Conservation (phyloP, 2,888 invertebrate species). For the Bembecia ichneumoniformis region DNA sequence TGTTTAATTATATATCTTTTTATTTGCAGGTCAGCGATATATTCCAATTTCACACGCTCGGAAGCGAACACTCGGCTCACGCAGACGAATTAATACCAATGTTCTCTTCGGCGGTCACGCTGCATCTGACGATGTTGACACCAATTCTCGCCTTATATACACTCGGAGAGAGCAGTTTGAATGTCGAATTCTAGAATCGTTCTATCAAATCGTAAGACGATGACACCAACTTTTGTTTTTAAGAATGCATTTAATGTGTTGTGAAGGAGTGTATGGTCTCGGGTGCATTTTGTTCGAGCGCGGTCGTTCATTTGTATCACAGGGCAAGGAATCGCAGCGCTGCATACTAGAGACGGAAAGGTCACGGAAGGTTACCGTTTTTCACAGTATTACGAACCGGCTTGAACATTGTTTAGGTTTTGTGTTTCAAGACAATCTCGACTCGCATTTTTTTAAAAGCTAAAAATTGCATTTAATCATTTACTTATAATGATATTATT, state of each 20-base stretch:
- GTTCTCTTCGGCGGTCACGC: constrained; percentile 34
- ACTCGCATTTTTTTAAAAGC: too few species aligned
- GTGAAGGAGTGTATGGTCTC: not conserved
- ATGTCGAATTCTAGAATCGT: constrained; percentile 6
- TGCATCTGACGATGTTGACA: constrained; percentile 17
- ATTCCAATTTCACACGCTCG: constrained; percentile 80
- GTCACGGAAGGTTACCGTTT: too few species aligned
- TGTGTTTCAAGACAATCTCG: too few species aligned
- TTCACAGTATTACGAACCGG: too few species aligned
- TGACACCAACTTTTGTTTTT: constrained; percentile 1
- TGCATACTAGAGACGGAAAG: too few species aligned
- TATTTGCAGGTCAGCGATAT: constrained; percentile 76
- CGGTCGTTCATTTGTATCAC: too few species aligned
- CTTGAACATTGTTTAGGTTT: too few species aligned
- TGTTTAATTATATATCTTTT: not conserved
- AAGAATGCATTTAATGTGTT: not conserved
- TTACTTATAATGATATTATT: too few species aligned
- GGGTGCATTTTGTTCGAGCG: too few species aligned
- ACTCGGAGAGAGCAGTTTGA: constrained; percentile 11
- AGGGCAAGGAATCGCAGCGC: too few species aligned
- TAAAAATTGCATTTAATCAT: too few species aligned
- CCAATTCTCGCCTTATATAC: constrained; percentile 32
- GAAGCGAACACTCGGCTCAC: constrained; percentile 66
- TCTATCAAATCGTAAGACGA: constrained; percentile 4
- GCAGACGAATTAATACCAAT: constrained; percentile 57